phyloP scores from a whole-genome alignment of 2,888 invertebrate species.

The Protophormia terraenovae region DNA sequence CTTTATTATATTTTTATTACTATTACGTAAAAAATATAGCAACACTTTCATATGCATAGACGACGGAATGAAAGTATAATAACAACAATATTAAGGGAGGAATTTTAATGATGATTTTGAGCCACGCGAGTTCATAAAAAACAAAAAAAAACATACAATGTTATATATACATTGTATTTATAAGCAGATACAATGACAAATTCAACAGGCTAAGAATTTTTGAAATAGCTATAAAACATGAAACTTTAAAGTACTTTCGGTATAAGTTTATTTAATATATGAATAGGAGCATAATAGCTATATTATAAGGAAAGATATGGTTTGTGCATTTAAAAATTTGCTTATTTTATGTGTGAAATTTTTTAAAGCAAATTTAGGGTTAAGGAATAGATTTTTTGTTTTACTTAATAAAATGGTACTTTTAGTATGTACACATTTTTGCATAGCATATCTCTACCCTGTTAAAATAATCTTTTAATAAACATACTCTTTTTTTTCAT shows the following conservation, averaged over 20 bases:
- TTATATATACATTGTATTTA: constrained; percentile 12
- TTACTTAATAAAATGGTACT: too few relatives aligned
- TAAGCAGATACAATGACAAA: constrained; percentile 10
- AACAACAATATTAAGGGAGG: constrained; percentile 52
- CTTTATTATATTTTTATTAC: constrained; percentile 53
- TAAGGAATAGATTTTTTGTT: too few relatives aligned
- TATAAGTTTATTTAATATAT: background rate
- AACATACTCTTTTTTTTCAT: background rate
- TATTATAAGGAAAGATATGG: too few relatives aligned
- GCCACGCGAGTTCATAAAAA: constrained; percentile 63
- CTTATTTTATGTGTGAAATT: too few relatives aligned
- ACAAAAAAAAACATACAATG: constrained; percentile 22
- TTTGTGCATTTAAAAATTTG: too few relatives aligned
- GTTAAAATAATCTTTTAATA: background rate
- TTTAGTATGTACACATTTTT: background rate
- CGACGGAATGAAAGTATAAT: constrained; percentile 11
- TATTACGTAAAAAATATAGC: constrained; percentile 48
- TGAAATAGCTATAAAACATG: background rate
- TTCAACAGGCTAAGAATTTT: background rate
- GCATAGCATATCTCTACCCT: background rate
- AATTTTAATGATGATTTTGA: constrained; percentile 54
- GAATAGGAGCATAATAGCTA: too few relatives aligned
- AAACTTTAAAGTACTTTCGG: background rate
- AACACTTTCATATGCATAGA: constrained; percentile 4
- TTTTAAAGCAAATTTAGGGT: too few relatives aligned